Evolutionary conservation across 2,113 vertebrate genomes (phyloP), one percentile per base, ranked within the genome.

Genomic region (Heteronetta atricapilla): DNA sequence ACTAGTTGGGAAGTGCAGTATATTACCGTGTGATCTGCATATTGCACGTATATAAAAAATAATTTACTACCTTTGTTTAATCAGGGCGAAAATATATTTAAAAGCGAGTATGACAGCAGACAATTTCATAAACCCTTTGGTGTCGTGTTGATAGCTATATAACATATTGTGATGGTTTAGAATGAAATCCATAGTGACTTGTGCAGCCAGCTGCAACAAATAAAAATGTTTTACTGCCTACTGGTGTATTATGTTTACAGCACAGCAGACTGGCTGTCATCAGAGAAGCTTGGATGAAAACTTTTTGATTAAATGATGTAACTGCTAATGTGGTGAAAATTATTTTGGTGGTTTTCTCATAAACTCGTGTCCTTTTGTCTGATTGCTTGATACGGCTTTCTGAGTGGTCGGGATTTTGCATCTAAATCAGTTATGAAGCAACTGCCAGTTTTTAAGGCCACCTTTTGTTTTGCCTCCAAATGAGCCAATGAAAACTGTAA

Each of bases 161-260:
- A 62, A 62, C 33, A 36, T 82, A 63, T 58, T 84, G 58, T 78
- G 88, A 73, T 9, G 56, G 48, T 78, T 95, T 77, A 87, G 92
- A 94, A 94, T 85, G 87, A 87, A 96, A 73, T 44, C 29, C 67
- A 23, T 25, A 75, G 91, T 94, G 85, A 92, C 83, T 95, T 93
- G 67, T 88, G 63, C 86, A 93, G 63, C 81, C 86, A 90, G 70
- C 92, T 95, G 89, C 69, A 95, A 78, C 84, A 95, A 93, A 93
- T 82, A 90, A 96, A 93, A 80, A 74, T 86, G 44, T 69, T 95
- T 93, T 93, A 95, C 78, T 94, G 42, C 72, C 36, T 91, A 16
- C 74, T 89, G 6, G 70, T 64, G 12, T 89, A 13, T 48, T 88
- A 66, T 93, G 73, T 86, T 96, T 95, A 81, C 55, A 83, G 75